Base-by-base conservation (phyloP, 2,888 invertebrate genomes). In the Diadromus collaris region DNA sequence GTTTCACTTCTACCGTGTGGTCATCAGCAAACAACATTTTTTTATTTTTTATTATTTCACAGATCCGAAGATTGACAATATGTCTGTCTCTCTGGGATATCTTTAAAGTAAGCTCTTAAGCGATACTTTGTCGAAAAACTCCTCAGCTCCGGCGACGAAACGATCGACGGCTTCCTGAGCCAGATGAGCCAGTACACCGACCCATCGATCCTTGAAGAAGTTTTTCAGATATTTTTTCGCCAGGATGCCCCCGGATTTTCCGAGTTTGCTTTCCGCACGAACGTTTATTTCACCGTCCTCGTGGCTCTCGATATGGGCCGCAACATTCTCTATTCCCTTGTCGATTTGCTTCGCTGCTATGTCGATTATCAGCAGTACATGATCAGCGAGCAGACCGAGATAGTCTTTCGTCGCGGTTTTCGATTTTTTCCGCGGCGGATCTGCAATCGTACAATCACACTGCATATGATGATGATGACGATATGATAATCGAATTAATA, bases 161-260 rank as follows among this genome's bases (percentile, higher is more conserved):
- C 77, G 77, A 72, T 80, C 81, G 29, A 63, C 41, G n/a, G 60
- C 21, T 78, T 81, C 81, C 58, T 81, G 80, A 6, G 56, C 71
- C 13, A 77, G 9, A 27, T 81, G 75, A 38, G 71, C 74, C 6
- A 80, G 16, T 6, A 77, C 48, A 21, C 77, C 80, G 48, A 64
- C 74, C 77, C 80, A 81, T n/a, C 41, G 68, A 32, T 64, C 68
- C n/a, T 32, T 68, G 54, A 80, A 69, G 58, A 80, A 77, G 4
- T 72, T 51, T 38, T 6, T 56, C 2, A 75, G 29, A 44, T 74
- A 74, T 9, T 68, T 63, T n/a, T 21, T 13, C 6, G 69, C 74
- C 16, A 13, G 4, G 2, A 19, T 38, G 9, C 77, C 81, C 7
- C 32, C 32, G 2, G 54, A 6, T 58, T 19, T 32, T 6, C 76